Evolutionary conservation across 2,888 invertebrate species (phyloP).

Genomic region (Acronicta alni): DNA sequence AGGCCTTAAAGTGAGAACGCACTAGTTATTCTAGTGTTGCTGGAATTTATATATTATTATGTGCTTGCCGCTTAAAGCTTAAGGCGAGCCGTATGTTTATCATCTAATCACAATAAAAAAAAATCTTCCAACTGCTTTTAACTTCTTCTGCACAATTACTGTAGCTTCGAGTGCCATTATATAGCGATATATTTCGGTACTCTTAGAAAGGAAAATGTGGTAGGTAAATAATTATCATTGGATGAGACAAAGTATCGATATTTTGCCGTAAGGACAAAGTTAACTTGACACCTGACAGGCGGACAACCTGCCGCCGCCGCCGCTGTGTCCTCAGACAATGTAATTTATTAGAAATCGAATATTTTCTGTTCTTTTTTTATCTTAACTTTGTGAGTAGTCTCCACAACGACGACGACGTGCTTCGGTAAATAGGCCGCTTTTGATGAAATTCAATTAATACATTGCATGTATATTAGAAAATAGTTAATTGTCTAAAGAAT

Average conservation of each 20-base stretch:
- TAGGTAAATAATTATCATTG: constrained; percentile 6
- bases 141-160: neutral
- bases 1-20: too few species aligned
- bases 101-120: too few species aligned
- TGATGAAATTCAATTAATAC: too few species aligned
- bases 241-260: constrained; percentile 6
- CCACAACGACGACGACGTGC: too few species aligned
- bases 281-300: constrained; percentile 4
- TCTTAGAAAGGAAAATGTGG: constrained; percentile 10
- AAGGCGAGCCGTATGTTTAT: too few species aligned
- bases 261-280: constrained; percentile 7
- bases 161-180: constrained; percentile 5
- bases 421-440: too few species aligned
- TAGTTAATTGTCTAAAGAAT: too few species aligned
- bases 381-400: neutral
- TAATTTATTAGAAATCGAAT: neutral
- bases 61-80: too few species aligned
- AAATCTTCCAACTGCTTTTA: neutral
- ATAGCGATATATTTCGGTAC: constrained; percentile 12
- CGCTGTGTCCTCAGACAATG: neutral
- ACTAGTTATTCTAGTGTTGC: too few species aligned
- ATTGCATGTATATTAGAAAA: too few species aligned
- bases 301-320: neutral
- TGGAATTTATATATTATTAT: too few species aligned
- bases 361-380: constrained; percentile 4